Evolutionary conservation across 2,888 invertebrate species (phyloP).

Genomic region (Tanytarsus gracilentus): DNA sequence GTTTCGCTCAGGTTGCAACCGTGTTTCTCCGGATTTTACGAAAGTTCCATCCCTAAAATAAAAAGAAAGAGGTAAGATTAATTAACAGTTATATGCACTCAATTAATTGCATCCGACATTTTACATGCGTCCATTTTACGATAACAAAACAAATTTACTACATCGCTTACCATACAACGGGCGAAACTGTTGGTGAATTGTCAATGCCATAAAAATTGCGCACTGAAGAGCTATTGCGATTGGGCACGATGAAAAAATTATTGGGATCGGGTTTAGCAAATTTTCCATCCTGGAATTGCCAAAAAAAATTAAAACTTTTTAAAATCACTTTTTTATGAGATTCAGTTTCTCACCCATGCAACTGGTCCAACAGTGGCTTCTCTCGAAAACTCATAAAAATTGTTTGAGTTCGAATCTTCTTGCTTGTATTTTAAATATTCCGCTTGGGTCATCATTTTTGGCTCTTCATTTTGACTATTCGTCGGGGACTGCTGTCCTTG

Average conservation of each 20-base stretch:
- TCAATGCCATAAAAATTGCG: slow-evolving; percentile 38
- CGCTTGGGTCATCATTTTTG: slow-evolving; percentile 19
- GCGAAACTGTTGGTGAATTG: slow-evolving; percentile 37
- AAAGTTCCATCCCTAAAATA: slow-evolving; percentile 22
- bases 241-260: slow-evolving; percentile 34
- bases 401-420: slow-evolving; percentile 37
- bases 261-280: slow-evolving; percentile 35
- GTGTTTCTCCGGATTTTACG: slow-evolving; percentile 30
- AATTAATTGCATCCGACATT: slow-evolving; percentile 34
- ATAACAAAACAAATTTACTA: slow-evolving; percentile 1
- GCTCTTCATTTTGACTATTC: background rate
- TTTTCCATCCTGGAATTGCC: slow-evolving; percentile 35
- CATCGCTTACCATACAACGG: slow-evolving; percentile 37
- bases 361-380: slow-evolving; percentile 40
- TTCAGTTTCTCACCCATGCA: slow-evolving; percentile 33
- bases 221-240: slow-evolving; percentile 40
- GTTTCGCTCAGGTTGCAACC: slow-evolving; percentile 40
- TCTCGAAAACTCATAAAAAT: slow-evolving; percentile 39
- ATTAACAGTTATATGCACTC: background rate
- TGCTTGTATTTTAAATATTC: slow-evolving; percentile 25
- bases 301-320: background rate
- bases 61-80: background rate
- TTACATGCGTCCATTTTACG: slow-evolving; percentile 36
- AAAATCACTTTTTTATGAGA: background rate
- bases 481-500: slow-evolving; percentile 8